Conservation (phyloP, 2,888 invertebrate species). For the Scrobipalpa atriplicella region DNA sequence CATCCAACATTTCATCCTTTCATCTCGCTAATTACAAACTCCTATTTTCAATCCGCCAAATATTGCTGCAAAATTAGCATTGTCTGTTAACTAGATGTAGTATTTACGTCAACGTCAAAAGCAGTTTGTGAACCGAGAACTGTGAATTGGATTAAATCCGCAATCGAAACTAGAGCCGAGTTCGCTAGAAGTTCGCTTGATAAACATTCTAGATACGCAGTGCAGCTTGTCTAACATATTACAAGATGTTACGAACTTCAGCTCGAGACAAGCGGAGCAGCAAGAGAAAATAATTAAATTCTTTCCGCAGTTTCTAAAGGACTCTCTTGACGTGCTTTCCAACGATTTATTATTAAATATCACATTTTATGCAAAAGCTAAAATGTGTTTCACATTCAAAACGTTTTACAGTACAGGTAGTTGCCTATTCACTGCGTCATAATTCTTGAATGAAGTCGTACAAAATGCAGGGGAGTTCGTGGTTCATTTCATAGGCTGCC, state of each 20-base stretch:
- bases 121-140: slow-evolving; percentile 48
- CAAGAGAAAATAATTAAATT: slow-evolving; percentile 21
- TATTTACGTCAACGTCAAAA: slow-evolving; percentile 44
- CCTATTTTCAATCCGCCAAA: neutral
- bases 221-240: slow-evolving; percentile 25
- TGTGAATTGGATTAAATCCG: slow-evolving; percentile 58
- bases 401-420: neutral
- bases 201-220: slow-evolving; percentile 26
- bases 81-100: slow-evolving; percentile 9
- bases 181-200: slow-evolving; percentile 38
- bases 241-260: slow-evolving; percentile 25
- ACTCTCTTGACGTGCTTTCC: neutral
- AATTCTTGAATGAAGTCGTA: neutral
- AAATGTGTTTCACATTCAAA: neutral
- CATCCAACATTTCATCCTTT: neutral
- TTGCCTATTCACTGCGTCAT: slow-evolving; percentile 10
- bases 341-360: slow-evolving; percentile 6
- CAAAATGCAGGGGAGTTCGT: neutral
- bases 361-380: neutral
- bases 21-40: neutral
- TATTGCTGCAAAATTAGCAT: neutral
- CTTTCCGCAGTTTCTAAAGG: neutral
- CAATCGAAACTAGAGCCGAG: slow-evolving; percentile 56
- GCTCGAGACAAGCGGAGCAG: slow-evolving; percentile 3
- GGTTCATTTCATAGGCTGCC: neutral